Conservation (phyloP, 2,888 invertebrate species). For the Noctua pronuba region DNA sequence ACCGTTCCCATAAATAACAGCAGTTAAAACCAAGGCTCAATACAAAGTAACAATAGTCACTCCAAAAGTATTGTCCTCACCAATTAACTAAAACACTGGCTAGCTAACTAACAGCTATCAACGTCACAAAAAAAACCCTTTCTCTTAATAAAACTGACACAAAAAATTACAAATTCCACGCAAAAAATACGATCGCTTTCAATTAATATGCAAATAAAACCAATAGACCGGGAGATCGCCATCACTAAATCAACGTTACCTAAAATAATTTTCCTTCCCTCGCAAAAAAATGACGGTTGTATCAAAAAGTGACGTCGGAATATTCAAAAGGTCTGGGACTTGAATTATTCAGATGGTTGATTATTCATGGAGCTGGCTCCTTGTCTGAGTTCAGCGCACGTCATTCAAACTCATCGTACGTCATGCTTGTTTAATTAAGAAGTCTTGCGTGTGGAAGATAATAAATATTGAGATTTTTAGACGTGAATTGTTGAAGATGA, state of each 20-base stretch:
- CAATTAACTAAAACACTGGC: conserved; percentile 4
- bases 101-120: not conserved
- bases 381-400: conserved; percentile 45
- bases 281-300: conserved; percentile 55
- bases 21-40: not conserved
- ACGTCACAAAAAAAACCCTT: conserved; percentile 8
- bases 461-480: conserved; percentile 45
- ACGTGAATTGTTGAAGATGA: conserved; percentile 11
- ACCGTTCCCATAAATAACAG: not conserved
- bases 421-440: conserved; percentile 62
- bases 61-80: not conserved
- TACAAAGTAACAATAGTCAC: not conserved
- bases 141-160: conserved; percentile 6
- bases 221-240: conserved; percentile 47
- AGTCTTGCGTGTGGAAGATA: conserved; percentile 42
- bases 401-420: conserved; percentile 52
- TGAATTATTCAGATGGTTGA: conserved; percentile 67
- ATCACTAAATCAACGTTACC: conserved; percentile 48
- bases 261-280: conserved; percentile 55
- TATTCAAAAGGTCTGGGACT: conserved; percentile 60
- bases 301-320: conserved; percentile 63
- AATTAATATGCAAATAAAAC: conserved; percentile 59
- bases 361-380: conserved; percentile 64
- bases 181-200: conserved; percentile 54
- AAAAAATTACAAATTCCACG: conserved; percentile 32